Evolutionary conservation across 2,113 vertebrate species (phyloP).

Genomic region (Cyrtonyx montezumae): DNA sequence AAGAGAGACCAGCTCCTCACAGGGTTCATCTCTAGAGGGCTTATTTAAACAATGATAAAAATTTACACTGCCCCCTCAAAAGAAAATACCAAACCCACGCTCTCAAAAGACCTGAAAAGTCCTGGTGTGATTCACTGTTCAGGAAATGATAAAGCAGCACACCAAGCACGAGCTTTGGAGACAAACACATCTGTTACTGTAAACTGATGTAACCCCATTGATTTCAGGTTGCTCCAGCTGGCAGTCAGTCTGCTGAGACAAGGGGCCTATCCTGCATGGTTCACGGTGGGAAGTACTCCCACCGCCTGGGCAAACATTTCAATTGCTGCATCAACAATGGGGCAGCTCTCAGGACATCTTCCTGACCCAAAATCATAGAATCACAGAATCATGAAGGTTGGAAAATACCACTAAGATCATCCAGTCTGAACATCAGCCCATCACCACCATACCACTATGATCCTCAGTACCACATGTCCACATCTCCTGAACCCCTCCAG

Average conservation of each 20-base stretch:
- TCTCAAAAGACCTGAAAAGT: neutral
- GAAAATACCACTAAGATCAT: too few relatives aligned
- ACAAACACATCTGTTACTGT: neutral
- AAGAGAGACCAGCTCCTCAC: neutral
- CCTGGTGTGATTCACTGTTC: neutral
- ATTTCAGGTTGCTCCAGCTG: neutral
- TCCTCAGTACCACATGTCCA: too few relatives aligned
- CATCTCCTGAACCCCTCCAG: too few relatives aligned
- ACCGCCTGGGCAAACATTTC: neutral
- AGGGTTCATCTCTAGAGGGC: neutral
- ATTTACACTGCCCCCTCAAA: neutral
- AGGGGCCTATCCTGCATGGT: neutral
- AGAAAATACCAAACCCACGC: neutral
- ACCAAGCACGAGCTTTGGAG: neutral
- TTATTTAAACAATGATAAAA: slow-evolving; percentile 21
- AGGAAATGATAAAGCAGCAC: neutral
- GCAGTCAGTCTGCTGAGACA: neutral
- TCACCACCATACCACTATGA: too few relatives aligned
- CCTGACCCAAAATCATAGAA: neutral
- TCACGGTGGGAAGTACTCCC: neutral
- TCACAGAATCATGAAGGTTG: too few relatives aligned
- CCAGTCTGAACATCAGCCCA: too few relatives aligned
- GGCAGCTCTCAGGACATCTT: neutral
- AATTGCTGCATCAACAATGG: neutral
- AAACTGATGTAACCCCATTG: neutral